phyloP scores from a whole-genome alignment of 2,888 invertebrate species.

The Eupithecia subfuscata region DNA sequence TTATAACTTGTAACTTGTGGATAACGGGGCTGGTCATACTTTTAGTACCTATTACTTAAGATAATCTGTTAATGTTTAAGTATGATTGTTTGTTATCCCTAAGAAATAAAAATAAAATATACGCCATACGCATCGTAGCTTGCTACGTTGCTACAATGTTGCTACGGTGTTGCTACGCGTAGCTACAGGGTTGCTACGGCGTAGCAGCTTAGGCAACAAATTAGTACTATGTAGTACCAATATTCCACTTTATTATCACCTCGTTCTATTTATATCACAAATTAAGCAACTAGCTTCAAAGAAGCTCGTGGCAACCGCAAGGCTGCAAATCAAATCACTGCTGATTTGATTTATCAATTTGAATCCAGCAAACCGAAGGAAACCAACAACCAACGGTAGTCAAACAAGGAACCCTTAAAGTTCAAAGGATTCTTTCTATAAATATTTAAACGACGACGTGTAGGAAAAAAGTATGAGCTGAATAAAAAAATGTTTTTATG shows the following conservation, averaged over 20 bases:
- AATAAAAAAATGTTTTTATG: background rate
- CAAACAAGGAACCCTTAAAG: background rate
- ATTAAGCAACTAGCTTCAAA: constrained; percentile 1
- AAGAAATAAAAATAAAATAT: too few relatives aligned
- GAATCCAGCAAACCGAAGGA: background rate
- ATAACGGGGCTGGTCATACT: too few relatives aligned
- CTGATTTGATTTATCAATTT: constrained; percentile 4
- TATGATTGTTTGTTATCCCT: too few relatives aligned
- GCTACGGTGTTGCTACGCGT: background rate
- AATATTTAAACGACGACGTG: background rate
- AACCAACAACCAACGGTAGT: background rate
- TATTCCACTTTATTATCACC: background rate
- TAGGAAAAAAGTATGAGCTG: background rate
- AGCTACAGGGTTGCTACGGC: background rate
- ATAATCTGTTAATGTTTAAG: too few relatives aligned
- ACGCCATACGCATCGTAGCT: background rate
- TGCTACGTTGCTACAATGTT: background rate
- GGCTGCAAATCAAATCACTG: background rate
- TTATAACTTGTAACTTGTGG: too few relatives aligned
- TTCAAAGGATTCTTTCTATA: background rate
- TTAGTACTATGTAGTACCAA: background rate
- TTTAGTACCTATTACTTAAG: too few relatives aligned
- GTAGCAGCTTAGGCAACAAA: background rate
- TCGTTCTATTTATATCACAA: background rate
- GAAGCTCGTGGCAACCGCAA: background rate